These are phyloP conservation scores for Rhodophaea formosa DNA, from an alignment of 2,888 invertebrate species.

Conservation along the genomic window DNA sequence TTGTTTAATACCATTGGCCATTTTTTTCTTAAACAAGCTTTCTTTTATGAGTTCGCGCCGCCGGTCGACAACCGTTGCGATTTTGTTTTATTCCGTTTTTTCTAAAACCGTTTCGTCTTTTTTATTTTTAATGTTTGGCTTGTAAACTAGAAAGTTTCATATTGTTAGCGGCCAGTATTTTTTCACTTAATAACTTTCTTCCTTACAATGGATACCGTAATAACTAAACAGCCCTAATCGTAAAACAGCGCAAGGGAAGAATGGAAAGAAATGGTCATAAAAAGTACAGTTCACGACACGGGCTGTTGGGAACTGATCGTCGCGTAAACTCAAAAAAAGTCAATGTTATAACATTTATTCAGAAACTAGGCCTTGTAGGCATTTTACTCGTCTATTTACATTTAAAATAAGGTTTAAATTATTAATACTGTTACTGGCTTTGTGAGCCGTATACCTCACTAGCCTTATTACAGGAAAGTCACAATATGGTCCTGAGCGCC, in stretches of 20 bases:
- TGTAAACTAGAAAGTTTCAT: constrained; percentile 68
- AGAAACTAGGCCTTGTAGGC: no score
- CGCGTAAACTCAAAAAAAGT: not conserved
- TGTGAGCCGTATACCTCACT: no score
- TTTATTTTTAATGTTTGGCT: constrained; percentile 47
- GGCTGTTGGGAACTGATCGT: not conserved
- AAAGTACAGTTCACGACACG: not conserved
- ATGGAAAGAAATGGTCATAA: constrained; percentile 27
- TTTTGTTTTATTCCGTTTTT: constrained; percentile 34
- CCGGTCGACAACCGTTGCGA: constrained; percentile 40
- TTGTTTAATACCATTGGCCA: not conserved
- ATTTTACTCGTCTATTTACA: no score
- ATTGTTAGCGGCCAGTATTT: constrained; percentile 38
- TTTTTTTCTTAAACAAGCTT: constrained; percentile 1
- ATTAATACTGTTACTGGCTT: no score
- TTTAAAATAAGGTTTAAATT: no score
- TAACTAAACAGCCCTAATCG: constrained; percentile 30
- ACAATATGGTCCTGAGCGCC: no score
- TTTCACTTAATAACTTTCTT: constrained; percentile 60
- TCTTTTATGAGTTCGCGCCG: constrained; percentile 14
- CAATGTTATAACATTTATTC: no score
- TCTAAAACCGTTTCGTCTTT: constrained; percentile 46
- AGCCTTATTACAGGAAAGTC: no score
- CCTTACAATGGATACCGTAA: constrained; percentile 36
- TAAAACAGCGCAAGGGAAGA: constrained; percentile 23